Evolutionary conservation across 2,113 vertebrate species (phyloP).

Genomic region (Ochotona curzoniae): DNA sequence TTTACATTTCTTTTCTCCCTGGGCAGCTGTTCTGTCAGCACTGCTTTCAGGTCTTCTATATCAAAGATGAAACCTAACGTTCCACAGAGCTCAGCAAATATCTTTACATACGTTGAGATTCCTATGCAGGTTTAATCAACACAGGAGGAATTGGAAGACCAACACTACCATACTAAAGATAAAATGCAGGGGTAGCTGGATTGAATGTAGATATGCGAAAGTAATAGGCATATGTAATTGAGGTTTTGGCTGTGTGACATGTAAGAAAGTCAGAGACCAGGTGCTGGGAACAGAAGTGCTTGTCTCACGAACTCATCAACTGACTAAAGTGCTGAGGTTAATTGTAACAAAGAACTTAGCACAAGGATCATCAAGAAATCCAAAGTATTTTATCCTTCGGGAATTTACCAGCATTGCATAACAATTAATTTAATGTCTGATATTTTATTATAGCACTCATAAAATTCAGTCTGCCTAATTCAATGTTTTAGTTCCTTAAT

Average conservation of each 20-base stretch:
- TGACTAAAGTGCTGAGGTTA: slow-evolving; percentile 17
- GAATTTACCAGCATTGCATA: slow-evolving; percentile 46
- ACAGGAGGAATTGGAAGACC: neutral
- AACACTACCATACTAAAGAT: neutral
- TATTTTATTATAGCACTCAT: slow-evolving; percentile 57
- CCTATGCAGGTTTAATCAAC: neutral
- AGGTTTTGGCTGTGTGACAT: neutral
- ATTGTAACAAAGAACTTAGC: slow-evolving; percentile 26
- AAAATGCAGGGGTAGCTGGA: neutral
- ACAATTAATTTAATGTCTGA: slow-evolving; percentile 58
- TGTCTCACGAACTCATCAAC: neutral
- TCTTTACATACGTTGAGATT: neutral
- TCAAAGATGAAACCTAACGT: neutral
- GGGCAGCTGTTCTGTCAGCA: neutral
- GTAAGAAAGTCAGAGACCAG: neutral
- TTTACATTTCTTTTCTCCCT: neutral
- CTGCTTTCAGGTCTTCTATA: neutral
- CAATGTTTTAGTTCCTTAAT: slow-evolving; percentile 44
- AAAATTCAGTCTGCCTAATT: slow-evolving; percentile 58
- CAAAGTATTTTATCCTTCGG: slow-evolving; percentile 37
- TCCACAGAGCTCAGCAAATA: neutral
- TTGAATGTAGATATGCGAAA: neutral
- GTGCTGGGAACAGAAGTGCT: neutral
- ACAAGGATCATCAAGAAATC: slow-evolving; percentile 14
- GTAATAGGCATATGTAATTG: neutral